Conservation (phyloP, 1,140 invertebrate genomes). For the Dolichoris vasculosae region DNA sequence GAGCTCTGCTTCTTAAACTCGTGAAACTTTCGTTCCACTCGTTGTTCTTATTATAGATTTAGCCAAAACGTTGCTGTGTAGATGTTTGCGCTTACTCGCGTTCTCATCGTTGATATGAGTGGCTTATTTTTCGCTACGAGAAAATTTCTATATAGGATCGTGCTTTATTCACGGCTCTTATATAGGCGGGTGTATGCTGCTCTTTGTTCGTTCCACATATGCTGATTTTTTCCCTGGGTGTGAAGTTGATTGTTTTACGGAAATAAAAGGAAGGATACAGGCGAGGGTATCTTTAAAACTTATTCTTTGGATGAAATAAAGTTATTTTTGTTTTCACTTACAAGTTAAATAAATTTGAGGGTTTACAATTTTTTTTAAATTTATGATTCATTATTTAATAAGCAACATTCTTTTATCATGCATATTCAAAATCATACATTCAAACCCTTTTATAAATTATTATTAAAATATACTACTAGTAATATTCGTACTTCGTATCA, state of each 20-base stretch:
- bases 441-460: not conserved
- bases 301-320: not conserved
- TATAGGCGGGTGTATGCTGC: not conserved
- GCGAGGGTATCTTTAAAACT: not conserved
- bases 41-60: slow-evolving; percentile 28
- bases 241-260: slow-evolving; percentile 10
- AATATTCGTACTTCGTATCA: not conserved
- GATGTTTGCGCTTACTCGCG: slow-evolving; percentile 9
- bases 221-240: not conserved
- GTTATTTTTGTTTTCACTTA: slow-evolving; percentile 10
- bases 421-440: not conserved
- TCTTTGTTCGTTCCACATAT: not conserved
- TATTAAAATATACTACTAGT: not conserved
- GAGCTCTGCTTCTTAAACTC: not conserved
- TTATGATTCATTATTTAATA: not conserved
- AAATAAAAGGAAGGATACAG: slow-evolving; percentile 16
- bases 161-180: slow-evolving; percentile 9
- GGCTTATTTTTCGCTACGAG: slow-evolving; percentile 13
- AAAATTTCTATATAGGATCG: slow-evolving; percentile 15
- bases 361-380: not conserved
- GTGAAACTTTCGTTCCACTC: not conserved
- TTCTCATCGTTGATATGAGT: slow-evolving; percentile 23
- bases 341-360: not conserved
- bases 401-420: not conserved
- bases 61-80: slow-evolving; percentile 3